These are phyloP conservation scores for Oscheius sp. DNA, from an alignment of 2,888 invertebrate species.

Conservation along the genomic window DNA sequence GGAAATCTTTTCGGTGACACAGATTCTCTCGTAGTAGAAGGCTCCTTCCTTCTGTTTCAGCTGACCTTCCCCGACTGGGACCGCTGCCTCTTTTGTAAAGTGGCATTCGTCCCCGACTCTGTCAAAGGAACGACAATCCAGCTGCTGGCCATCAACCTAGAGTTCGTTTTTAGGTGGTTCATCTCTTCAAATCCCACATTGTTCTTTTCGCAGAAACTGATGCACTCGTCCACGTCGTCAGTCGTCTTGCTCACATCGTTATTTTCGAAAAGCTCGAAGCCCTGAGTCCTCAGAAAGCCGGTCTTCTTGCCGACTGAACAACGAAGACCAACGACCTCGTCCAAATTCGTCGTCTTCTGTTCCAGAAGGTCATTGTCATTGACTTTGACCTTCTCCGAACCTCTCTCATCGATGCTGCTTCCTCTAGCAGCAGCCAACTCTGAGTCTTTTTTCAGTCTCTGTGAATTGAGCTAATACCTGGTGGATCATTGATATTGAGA, in stretches of 20 bases:
- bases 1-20: slow-evolving; percentile 60
- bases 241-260: slow-evolving; percentile 59
- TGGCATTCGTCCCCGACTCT: slow-evolving; percentile 41
- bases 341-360: slow-evolving; percentile 11
- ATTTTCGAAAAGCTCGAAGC: slow-evolving; percentile 67
- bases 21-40: slow-evolving; percentile 72
- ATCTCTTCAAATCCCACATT: slow-evolving; percentile 40
- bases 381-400: slow-evolving; percentile 28
- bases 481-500: slow-evolving; percentile 34
- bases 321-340: slow-evolving; percentile 7
- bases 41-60: slow-evolving; percentile 63
- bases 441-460: background rate
- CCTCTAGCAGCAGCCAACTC: slow-evolving; percentile 25
- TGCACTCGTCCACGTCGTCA: slow-evolving; percentile 59
- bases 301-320: slow-evolving; percentile 36
- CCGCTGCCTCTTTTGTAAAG: slow-evolving; percentile 66
- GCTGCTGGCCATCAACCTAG: slow-evolving; percentile 53
- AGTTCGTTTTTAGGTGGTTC: background rate
- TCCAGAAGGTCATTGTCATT: slow-evolving; percentile 25
- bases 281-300: slow-evolving; percentile 65
- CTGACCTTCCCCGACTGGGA: slow-evolving; percentile 73
- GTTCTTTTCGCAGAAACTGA: slow-evolving; percentile 61
- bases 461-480: background rate
- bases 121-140: slow-evolving; percentile 72
- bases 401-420: slow-evolving; percentile 24